Evolutionary conservation across 2,888 invertebrate genomes (phyloP), one percentile per base, ranked within the genome.

Genomic region (Metacarcinus magister): DNA sequence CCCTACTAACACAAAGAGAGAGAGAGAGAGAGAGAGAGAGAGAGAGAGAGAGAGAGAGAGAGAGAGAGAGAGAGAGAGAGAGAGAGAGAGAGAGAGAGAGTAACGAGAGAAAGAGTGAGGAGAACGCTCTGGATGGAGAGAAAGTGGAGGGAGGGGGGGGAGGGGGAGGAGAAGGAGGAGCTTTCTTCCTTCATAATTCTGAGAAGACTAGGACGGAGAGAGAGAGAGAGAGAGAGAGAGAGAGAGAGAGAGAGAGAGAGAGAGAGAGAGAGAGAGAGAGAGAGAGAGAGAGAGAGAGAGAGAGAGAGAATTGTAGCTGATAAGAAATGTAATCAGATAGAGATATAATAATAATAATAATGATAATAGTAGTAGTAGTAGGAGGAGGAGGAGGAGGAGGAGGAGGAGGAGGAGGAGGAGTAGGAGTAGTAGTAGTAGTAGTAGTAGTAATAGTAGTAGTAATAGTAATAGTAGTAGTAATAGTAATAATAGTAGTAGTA

Each of bases 141-240:
- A 43, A 89, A 89, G 44, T 43, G 89, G 89, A 39, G 89, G 67
- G 67, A 67, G 67, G 67, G n/a, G 67, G 67, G n/a, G 67, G 67
- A 67, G 67, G 67, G n/a, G 67, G 67, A 67, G 67, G 67, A 67
- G 67, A n/a, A 67, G 67, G n/a, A 19, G 23, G 16, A 60, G 60
- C 60, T 60, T 60, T 60, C 60, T 60, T 60, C 13, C 60, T 60
- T 19, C 16, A 60, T 60, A 60, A 60, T 60, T 60, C 60, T 19
- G 60, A 19, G 60, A 60, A 60, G 60, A 60, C 28, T 28, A 28
- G 28, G n/a, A 75, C 5, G 3, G 28, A 75, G 75, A 75, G 75
- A n/a, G 75, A 75, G 75, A 75, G 75, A 75, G 75, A 75, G 75
- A 75, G 75, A 75, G 75, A 75, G 75, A 75, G 75, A 75, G 75